phyloP scores from a whole-genome alignment of 2,797 vertebrate genomes.

The Karalla daura region DNA sequence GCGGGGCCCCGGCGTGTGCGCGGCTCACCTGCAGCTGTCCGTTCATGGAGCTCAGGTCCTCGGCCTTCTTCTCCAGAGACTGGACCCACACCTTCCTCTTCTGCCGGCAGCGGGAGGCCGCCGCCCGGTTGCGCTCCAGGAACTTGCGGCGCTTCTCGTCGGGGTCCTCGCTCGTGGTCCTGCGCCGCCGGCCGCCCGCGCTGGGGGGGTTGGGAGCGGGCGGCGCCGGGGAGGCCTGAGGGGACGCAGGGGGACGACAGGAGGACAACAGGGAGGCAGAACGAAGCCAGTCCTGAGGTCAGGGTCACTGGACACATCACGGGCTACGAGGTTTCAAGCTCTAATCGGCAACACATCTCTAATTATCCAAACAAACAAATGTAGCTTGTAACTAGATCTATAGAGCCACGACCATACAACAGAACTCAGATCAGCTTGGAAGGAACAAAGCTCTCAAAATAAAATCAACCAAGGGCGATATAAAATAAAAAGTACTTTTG shows the following conservation, averaged over 20 bases:
- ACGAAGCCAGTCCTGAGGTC: no score
- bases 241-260: not conserved
- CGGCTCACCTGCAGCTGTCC: constrained; percentile 96
- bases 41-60: constrained; percentile 92
- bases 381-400: no score
- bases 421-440: no score
- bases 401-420: no score
- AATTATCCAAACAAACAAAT: no score
- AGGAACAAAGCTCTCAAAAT: no score
- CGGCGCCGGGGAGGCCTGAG: constrained; percentile 91
- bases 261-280: constrained; percentile 2
- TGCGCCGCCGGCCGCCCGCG: constrained; percentile 93
- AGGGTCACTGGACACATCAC: no score
- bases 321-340: no score
- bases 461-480: no score
- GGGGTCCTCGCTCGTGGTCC: constrained; percentile 95
- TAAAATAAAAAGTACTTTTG: no score
- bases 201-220: constrained; percentile 91
- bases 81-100: constrained; percentile 99
- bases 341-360: no score
- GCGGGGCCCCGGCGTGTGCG: no score
- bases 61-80: constrained; percentile 95
- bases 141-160: constrained; percentile 98
- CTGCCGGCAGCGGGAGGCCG: constrained; percentile 95
- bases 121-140: constrained; percentile 94